Evolutionary conservation across 23 tunicate species (phyloP).

Genomic region (Styela clava): DNA sequence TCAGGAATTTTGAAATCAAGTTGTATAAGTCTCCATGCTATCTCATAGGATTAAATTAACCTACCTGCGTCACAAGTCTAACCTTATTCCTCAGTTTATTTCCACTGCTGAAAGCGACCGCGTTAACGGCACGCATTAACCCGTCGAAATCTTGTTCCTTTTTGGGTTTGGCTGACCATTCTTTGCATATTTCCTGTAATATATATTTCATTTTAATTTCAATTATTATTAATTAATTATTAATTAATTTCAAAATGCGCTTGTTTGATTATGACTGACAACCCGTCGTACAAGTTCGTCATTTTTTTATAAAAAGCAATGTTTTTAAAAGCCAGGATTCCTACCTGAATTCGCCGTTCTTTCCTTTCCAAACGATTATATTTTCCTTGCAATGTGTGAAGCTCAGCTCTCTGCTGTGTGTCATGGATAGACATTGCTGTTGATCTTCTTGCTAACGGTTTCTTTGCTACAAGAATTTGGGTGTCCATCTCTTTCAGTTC

Average conservation of each 20-base stretch:
- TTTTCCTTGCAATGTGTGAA: slow-evolving; percentile 86
- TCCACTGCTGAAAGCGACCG: slow-evolving; percentile 90
- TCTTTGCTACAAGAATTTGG: slow-evolving; percentile 38
- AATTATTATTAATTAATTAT: too few relatives aligned
- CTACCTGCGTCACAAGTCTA: slow-evolving; percentile 60
- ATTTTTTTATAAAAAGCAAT: too few relatives aligned
- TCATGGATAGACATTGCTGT: slow-evolving; percentile 45
- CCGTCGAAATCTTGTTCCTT: slow-evolving; percentile 70
- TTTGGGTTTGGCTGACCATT: slow-evolving; percentile 52
- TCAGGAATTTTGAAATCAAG: too few relatives aligned
- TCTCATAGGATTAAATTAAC: slow-evolving; percentile 9
- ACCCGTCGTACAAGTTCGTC: too few relatives aligned
- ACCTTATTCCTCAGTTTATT: slow-evolving; percentile 71
- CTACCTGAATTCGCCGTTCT: slow-evolving; percentile 96
- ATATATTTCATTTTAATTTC: background rate
- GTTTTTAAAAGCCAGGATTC: too few relatives aligned
- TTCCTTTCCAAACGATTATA: slow-evolving; percentile 78
- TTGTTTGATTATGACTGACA: too few relatives aligned
- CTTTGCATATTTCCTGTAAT: slow-evolving; percentile 60
- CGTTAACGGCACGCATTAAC: slow-evolving; percentile 69
- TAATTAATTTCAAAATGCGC: too few relatives aligned
- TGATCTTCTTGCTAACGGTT: background rate
- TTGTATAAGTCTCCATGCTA: background rate
- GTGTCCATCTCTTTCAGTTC: slow-evolving; percentile 87
- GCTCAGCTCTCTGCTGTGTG: slow-evolving; percentile 63